Percentiles rank a stretch among this genome's conserved stretches.
phyloP scores from a whole-genome alignment of 2,797 vertebrate species.

The Acrossocheilus wenchowensis region DNA sequence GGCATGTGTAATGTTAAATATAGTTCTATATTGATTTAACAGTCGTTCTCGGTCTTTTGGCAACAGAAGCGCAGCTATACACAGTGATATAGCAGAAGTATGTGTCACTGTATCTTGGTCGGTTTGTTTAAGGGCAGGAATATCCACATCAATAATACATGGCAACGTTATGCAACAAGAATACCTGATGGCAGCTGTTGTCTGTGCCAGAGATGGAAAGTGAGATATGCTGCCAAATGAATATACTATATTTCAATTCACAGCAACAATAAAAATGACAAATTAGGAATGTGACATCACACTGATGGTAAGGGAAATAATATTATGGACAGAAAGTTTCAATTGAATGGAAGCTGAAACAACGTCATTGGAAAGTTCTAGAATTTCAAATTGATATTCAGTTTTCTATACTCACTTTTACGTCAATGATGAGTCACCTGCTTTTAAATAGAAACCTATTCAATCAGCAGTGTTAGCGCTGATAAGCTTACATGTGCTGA shows the following conservation, averaged over 20 bases:
- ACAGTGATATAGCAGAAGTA: conserved; percentile 13
- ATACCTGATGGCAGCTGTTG: conserved; percentile 54
- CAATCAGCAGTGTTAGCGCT: background rate
- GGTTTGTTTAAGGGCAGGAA: conserved; percentile 61
- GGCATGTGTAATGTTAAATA: background rate
- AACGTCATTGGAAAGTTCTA: background rate
- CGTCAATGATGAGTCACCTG: conserved; percentile 16
- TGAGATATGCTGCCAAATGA: conserved; percentile 58
- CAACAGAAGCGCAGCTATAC: conserved; percentile 1
- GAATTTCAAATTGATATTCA: background rate
- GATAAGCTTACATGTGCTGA: background rate
- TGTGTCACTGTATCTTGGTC: conserved; percentile 51
- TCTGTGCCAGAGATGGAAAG: conserved; percentile 26
- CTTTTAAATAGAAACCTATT: conserved; percentile 16
- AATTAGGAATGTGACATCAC: background rate
- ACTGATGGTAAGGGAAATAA: background rate
- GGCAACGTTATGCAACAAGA: conserved; percentile 55
- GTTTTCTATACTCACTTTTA: background rate
- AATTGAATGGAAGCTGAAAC: background rate
- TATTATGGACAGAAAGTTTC: background rate
- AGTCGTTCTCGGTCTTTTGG: background rate
- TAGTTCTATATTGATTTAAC: background rate
- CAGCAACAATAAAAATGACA: background rate
- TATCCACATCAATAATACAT: conserved; percentile 67
- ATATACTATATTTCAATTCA: conserved; percentile 22